Evolutionary conservation across 2,888 invertebrate species (phyloP), one percentile per base, ranked within the genome.

Genomic region (Drosophila cognata): DNA sequence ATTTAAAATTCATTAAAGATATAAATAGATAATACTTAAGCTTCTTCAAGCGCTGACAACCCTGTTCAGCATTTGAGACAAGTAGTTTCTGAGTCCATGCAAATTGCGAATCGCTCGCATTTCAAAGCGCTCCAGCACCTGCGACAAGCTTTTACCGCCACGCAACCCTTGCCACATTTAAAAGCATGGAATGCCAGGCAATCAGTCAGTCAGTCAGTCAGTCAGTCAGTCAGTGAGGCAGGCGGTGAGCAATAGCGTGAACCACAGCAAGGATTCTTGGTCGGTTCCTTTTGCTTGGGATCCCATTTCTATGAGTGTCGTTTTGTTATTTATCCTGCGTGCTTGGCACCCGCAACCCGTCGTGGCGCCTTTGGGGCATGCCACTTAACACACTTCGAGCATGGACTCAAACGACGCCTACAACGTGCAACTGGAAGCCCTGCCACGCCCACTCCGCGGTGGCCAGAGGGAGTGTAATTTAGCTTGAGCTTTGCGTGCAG

Each of bases 321-420:
- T 78, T 86, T 83, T 84, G 83, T 85, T 85, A 88, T 88, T 85
- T 85, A 82, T 83, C 68, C 88, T 81, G 88, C 84, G 82, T 82
- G 77, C 67, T 46, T 62, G 67, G 56, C 35, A 58, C 43, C 7
- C 51, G 64, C 36, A 52, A 51, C 36, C 51, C 53, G 59, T 71
- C 62, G 69, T 62, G 62, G 52, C 64, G 83, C 81, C 81, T 81
- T 51, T 52, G 85, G 77, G 85, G 82, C 79, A 67, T 79, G 84
- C 83, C 88, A 88, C 86, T 88, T 85, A 88, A 79, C 84, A 84
- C 86, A 82, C 76, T 78, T 74, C 57, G 63, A 69, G 64, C 82
- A 65, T 46, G 73, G 50, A 58, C 60, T 48, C 33, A 33, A 60
- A 28, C 38, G 63, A 62, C 69, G 81, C 76, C 68, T 62, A 61